Evolutionary conservation across 2,797 vertebrate species (phyloP), one percentile per base, ranked within the genome.

Genomic region (Sylvilagus floridanus): DNA sequence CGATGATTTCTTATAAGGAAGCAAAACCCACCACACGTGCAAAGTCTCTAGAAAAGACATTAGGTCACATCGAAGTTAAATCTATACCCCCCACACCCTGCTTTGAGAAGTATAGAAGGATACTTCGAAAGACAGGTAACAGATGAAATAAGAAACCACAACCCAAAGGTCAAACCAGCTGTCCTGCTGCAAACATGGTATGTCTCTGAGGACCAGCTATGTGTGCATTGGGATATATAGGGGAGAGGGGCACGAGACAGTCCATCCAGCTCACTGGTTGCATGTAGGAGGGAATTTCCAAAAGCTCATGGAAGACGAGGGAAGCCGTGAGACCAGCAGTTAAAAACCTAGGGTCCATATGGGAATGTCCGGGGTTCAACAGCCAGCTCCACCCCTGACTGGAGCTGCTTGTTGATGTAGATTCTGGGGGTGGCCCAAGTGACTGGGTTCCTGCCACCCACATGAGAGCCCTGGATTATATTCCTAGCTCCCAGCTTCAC

Each of bases 1-100:
- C 76, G 47, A 35, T 50, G 21, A 84, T 35, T 93, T 88, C 37
- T 62, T n/a, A 17, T 35, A 73, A 42, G 77, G 13, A 94, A 93
- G 87, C 2, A 69, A 89, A 96, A 75, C 63, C 17, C n/a, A 63
- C 5, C 7, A 50, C 54, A 71, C n/a, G n/a, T 75, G 10, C 35
- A 26, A 73, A 77, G 65, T 75, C 28, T 62, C 35, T 47, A 83
- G 69, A 84, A 94, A 89, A 52, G 3, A 73, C 7, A 68, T 52
- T 66, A 92, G 54, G n/a, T 68, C 87, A 81, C n/a, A 52, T 2
- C 7, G 69, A 65, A 85, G 26, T 57, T 54, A 52, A 90, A 75
- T 75, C 26, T 26, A 16, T 60, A 76, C 73, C 1, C 1, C 21
- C 28, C 19, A 62, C 3, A 10, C 28, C 14, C 28, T 12, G 91